Base-by-base conservation (phyloP, 1,140 invertebrate genomes). In the Streblospio benedicti region DNA sequence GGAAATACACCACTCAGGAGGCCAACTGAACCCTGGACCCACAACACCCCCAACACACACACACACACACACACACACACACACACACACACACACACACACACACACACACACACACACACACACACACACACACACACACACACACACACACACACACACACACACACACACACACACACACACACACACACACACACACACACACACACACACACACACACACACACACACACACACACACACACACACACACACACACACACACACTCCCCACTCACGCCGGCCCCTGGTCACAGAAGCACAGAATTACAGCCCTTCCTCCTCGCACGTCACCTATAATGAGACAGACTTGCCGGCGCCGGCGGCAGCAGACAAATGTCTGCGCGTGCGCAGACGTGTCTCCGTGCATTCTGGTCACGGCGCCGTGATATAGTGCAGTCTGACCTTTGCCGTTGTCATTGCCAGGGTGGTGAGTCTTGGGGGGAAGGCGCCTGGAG, bases 21-120 rank as follows among this genome's bases (percentile, higher is more conserved):
- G 25, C 45, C 23, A 49, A 49, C 23, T 14, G 12, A 49, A 14
- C 14, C 45, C 14, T 20, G 9, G 12, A 55, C 53, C 32, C 53
- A 55, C 53, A 55, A 5, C 23, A 18, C 32, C 53, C 32, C 33
- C 32, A 27, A 55, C 33, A 55, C 53, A 55, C 33, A 55, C 53
- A 55, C 33, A 55, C 53, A 55, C 33, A 55, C 53, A 55, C 33
- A 55, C 53, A 55, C 33, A 55, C 53, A 55, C 33, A 55, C 53
- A 55, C 33, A 55, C 53, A 55, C 33, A 55, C 53, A 55, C 33
- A 55, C 53, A 55, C 33, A 55, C 53, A 55, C 33, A 55, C 53
- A 55, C 33, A 55, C 53, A 55, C 33, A 55, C 53, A 55, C 33
- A 55, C 53, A 55, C 33, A 55, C 53, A 55, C 33, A 55, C 53